Evolutionary conservation across 1,140 invertebrate genomes (phyloP).

Genomic region (Penaeus japonicus): DNA sequence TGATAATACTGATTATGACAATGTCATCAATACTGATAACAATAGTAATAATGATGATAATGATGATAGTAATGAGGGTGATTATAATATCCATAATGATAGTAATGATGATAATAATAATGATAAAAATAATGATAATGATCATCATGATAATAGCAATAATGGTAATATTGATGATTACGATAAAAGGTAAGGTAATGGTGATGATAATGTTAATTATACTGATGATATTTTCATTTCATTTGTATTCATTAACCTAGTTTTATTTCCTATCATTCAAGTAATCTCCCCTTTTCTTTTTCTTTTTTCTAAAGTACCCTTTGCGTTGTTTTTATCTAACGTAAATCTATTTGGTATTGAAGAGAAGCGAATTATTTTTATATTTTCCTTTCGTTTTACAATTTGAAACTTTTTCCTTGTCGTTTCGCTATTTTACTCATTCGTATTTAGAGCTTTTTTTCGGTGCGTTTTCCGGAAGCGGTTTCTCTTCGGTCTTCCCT

Average conservation of each 20-base stretch:
- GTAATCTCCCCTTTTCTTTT: too few relatives aligned
- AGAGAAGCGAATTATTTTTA: too few relatives aligned
- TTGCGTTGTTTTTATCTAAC: too few relatives aligned
- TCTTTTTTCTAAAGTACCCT: too few relatives aligned
- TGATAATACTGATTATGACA: background rate
- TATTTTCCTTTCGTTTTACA: too few relatives aligned
- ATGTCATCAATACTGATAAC: background rate
- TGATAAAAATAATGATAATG: background rate
- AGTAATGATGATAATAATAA: background rate
- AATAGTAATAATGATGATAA: background rate
- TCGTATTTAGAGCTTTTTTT: too few relatives aligned
- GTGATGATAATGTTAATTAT: background rate
- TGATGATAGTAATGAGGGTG: background rate
- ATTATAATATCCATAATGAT: background rate
- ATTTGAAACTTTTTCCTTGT: too few relatives aligned
- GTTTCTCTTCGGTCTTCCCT: too few relatives aligned
- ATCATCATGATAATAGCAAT: background rate
- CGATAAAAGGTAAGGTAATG: background rate
- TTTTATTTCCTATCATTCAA: background rate
- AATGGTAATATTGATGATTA: background rate
- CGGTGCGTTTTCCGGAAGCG: too few relatives aligned
- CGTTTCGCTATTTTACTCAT: too few relatives aligned
- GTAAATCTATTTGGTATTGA: too few relatives aligned
- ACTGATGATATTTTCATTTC: background rate
- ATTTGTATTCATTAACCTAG: background rate